Conservation (phyloP, 2,888 invertebrate species). For the Acanthococcus lagerstroemiae region DNA sequence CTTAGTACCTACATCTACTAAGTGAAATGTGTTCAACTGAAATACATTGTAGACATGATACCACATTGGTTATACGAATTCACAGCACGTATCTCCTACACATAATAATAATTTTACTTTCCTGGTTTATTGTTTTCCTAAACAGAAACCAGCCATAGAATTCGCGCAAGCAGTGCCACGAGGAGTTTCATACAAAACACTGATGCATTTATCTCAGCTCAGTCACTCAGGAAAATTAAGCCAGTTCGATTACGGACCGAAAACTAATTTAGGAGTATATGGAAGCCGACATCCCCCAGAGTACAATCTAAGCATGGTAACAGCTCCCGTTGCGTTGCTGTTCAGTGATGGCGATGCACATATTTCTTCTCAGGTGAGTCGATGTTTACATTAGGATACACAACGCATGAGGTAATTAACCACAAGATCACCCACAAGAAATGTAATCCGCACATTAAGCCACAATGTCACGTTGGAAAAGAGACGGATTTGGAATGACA, state of each 20-base stretch:
- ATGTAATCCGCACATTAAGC: not conserved
- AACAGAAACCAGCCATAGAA: conserved; percentile 19
- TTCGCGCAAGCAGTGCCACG: conserved; percentile 9
- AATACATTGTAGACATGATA: no score
- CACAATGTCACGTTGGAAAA: not conserved
- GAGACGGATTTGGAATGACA: no score
- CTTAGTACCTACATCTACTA: no score
- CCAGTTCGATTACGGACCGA: conserved; percentile 41
- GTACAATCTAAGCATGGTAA: conserved; percentile 34
- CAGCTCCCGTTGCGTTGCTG: conserved; percentile 33
- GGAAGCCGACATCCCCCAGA: conserved; percentile 33
- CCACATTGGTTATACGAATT: no score
- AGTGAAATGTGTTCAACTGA: no score
- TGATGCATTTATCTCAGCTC: conserved; percentile 14
- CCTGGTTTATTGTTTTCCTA: not conserved
- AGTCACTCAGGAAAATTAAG: conserved; percentile 38
- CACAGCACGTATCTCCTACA: no score
- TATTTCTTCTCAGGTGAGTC: conserved; percentile 18
- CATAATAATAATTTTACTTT: no score
- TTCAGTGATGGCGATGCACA: conserved; percentile 34
- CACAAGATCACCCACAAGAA: not conserved
- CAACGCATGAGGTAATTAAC: no score
- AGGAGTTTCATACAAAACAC: conserved; percentile 25
- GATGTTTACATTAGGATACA: not conserved
- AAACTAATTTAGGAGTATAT: conserved; percentile 33